Percentiles rank a stretch among this genome's conserved stretches.
Evolutionary conservation across 92 coral and sea anemone species (phyloP).

Genomic region (Epizoanthus fatuus): DNA sequence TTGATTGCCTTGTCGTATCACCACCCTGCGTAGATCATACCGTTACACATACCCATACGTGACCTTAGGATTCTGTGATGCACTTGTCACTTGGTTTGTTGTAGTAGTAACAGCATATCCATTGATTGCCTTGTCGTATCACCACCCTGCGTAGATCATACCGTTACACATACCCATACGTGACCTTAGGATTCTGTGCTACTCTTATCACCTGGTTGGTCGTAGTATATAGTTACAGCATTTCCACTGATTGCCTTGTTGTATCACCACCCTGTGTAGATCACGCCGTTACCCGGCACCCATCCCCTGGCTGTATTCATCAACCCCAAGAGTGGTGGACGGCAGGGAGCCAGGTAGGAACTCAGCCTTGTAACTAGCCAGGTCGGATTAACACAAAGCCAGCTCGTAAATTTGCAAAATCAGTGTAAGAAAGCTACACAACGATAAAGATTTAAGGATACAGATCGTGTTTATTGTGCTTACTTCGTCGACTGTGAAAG

Average conservation of each 20-base stretch:
- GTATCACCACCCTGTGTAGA: conserved; percentile 47
- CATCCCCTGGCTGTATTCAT: conserved; percentile 97
- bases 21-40: conserved; percentile 59
- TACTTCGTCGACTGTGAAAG: too few species aligned
- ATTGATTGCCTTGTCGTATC: not conserved
- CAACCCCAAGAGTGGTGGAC: conserved; percentile 99
- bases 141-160: conserved; percentile 60
- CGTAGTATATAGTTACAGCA: not conserved
- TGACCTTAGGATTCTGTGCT: too few species aligned
- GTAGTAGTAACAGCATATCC: not conserved
- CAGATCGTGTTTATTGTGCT: too few species aligned
- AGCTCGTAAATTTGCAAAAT: too few species aligned
- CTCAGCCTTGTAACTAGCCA: not conserved
- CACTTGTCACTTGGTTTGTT: too few species aligned
- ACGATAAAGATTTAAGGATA: too few species aligned
- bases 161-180: too few species aligned
- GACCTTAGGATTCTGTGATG: too few species aligned
- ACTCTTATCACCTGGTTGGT: too few species aligned
- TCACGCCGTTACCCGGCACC: conserved; percentile 88
- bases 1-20: not conserved
- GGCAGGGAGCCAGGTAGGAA: conserved; percentile 95
- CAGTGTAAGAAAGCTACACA: too few species aligned
- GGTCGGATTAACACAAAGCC: too few species aligned
- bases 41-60: too few species aligned
- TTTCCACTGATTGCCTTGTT: not conserved